Base-by-base conservation (phyloP, 1,140 invertebrate genomes). In the Himalopsyche phryganea region DNA sequence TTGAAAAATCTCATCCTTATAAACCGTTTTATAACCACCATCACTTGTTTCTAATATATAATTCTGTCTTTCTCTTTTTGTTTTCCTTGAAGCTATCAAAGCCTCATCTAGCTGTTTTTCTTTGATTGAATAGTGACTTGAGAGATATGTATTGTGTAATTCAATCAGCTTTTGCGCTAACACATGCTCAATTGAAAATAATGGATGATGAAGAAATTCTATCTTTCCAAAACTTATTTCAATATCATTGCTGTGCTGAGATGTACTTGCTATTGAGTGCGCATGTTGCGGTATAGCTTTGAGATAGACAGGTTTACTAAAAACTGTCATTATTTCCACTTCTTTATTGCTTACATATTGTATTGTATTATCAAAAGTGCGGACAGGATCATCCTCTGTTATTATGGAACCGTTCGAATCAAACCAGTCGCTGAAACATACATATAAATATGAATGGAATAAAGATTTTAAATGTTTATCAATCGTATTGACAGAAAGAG, bases 121-220 rank as follows among this genome's bases (percentile, higher is more conserved):
- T 33, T 15, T 28, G n/a, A n/a, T 50, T 33, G 49, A 19, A 1
- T 28, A 11, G 10, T 57, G 17, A 38, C 49, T 50, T 19, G 38
- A 50, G 10, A 45, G 1, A 18, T 61, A 61, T 23, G 19, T 33
- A 50, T 65, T 18, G 38, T 58, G 52, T 11, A 15, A 6, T 20
- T 51, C 32, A 10, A 47, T 35, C 18, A 65, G 13, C 28, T 56
- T 52, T 54, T 51, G 51, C 13, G 56, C 46, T 32, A 65, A 50
- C 10, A 65, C 35, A 36, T 61, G 58, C 44, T 65, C 63, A 17
- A 65, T 20, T 32, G 63, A 65, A 42, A 61, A 65, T 15, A 65
- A 48, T 14, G 63, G 55, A 61, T 65, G 63, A 55, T 65, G 50
- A 18, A 42, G 28, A 35, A 64, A 60, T 36, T 54, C 49, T 9